These are phyloP conservation scores for Labeo calbasu DNA, from an alignment of 2,797 vertebrate genomes.

Conservation along the genomic window DNA sequence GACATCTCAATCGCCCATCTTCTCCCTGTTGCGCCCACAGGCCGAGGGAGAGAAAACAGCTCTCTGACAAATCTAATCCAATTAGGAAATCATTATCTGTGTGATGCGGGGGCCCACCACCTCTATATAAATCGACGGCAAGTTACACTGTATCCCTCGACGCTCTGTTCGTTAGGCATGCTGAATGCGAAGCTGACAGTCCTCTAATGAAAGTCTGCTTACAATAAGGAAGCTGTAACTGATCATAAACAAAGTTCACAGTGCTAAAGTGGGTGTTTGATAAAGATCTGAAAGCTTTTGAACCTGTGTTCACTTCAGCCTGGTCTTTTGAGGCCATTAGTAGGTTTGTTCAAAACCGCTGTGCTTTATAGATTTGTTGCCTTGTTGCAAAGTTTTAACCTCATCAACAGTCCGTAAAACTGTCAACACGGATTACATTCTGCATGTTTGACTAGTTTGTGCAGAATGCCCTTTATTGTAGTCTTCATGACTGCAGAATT, in stretches of 20 bases:
- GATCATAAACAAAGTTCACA: not conserved
- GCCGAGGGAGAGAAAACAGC: constrained; percentile 45
- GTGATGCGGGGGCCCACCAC: constrained; percentile 48
- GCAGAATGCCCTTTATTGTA: not conserved
- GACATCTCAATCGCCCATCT: constrained; percentile 63
- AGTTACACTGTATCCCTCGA: constrained; percentile 25
- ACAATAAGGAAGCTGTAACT: not conserved
- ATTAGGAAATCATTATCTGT: constrained; percentile 63
- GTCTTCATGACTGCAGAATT: not conserved
- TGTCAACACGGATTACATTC: not conserved
- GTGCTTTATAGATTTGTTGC: not conserved
- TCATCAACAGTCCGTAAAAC: not conserved
- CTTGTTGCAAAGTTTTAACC: not conserved
- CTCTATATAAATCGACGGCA: constrained; percentile 49
- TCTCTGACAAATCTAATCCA: constrained; percentile 64
- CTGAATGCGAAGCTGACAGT: constrained; percentile 10
- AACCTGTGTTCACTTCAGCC: not conserved
- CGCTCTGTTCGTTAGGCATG: constrained; percentile 29
- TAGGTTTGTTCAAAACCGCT: not conserved
- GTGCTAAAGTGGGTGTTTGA: constrained; percentile 17
- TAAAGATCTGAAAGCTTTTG: constrained; percentile 17
- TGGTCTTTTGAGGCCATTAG: constrained; percentile 21
- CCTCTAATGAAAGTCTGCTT: constrained; percentile 36
- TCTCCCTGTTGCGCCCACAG: constrained; percentile 40
- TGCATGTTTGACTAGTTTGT: not conserved